phyloP scores from a whole-genome alignment of 2,113 vertebrate genomes.

The Heliornis fulica region DNA sequence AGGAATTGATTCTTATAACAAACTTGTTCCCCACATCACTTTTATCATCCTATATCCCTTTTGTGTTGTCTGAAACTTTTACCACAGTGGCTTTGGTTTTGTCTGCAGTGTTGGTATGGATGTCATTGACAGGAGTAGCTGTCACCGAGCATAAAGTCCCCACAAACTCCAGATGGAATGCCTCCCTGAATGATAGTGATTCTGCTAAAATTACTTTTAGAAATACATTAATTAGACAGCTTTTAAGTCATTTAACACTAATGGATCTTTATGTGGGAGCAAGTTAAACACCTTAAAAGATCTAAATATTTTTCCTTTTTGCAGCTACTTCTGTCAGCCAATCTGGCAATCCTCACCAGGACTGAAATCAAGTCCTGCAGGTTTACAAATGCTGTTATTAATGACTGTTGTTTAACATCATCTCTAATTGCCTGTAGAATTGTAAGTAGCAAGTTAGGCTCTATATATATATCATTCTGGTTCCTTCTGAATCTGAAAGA shows the following conservation, averaged over 20 bases:
- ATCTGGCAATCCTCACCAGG: constrained; percentile 23
- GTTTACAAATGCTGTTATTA: constrained; percentile 26
- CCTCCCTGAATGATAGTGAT: neutral
- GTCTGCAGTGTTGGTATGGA: neutral
- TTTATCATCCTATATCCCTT: neutral
- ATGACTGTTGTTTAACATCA: constrained; percentile 34
- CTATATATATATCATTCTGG: neutral
- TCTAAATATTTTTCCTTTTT: constrained; percentile 48
- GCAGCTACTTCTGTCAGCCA: constrained; percentile 28
- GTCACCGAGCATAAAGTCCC: neutral
- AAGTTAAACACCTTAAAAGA: neutral
- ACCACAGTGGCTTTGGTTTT: neutral
- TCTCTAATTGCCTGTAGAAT: neutral
- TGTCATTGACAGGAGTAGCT: neutral
- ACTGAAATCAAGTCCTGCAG: constrained; percentile 8
- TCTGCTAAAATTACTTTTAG: neutral
- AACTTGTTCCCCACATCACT: neutral
- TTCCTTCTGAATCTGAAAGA: constrained; percentile 25
- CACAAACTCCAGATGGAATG: neutral
- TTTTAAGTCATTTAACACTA: constrained; percentile 33
- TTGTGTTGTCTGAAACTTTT: neutral
- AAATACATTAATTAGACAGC: neutral
- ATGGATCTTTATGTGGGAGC: neutral
- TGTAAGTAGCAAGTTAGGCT: neutral
- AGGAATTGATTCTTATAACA: neutral